These are phyloP conservation scores for Ctenomys sociabilis DNA, from an alignment of 2,113 vertebrate species.

Conservation along the genomic window DNA sequence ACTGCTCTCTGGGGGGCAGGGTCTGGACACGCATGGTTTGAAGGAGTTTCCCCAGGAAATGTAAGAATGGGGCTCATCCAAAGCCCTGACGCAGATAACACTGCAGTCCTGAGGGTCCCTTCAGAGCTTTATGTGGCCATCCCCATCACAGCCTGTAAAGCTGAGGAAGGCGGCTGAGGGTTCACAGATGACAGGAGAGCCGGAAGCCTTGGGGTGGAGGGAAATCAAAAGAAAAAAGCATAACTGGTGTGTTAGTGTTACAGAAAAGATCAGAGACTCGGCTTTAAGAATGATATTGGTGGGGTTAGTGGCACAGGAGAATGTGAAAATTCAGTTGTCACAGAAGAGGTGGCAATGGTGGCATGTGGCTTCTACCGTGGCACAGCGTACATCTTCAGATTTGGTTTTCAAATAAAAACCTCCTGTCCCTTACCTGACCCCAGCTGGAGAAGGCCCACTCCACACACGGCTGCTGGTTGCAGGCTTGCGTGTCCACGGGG, in stretches of 20 bases:
- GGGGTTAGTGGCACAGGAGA: not conserved
- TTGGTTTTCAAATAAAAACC: not conserved
- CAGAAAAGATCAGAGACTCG: not conserved
- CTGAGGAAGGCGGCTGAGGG: not conserved
- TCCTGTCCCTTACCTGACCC: slow-evolving; percentile 89
- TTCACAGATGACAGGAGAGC: not conserved
- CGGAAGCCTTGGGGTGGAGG: not conserved
- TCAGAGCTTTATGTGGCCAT: not conserved
- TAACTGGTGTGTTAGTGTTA: not conserved
- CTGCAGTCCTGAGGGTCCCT: too few relatives aligned
- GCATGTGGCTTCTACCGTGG: not conserved
- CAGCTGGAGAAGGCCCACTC: slow-evolving; percentile 91
- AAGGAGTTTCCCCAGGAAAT: not conserved
- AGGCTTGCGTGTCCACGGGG: slow-evolving; percentile 90
- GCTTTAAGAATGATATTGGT: not conserved
- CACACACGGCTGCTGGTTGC: slow-evolving; percentile 90
- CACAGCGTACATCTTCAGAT: not conserved
- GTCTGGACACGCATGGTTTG: not conserved
- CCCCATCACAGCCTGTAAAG: not conserved
- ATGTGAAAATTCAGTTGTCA: not conserved
- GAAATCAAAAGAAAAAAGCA: not conserved
- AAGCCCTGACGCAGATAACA: not conserved
- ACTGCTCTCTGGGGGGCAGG: not conserved
- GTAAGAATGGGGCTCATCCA: not conserved
- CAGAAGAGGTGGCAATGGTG: not conserved